Conservation (phyloP, 2,888 invertebrate genomes). For the Volucella inanis region DNA sequence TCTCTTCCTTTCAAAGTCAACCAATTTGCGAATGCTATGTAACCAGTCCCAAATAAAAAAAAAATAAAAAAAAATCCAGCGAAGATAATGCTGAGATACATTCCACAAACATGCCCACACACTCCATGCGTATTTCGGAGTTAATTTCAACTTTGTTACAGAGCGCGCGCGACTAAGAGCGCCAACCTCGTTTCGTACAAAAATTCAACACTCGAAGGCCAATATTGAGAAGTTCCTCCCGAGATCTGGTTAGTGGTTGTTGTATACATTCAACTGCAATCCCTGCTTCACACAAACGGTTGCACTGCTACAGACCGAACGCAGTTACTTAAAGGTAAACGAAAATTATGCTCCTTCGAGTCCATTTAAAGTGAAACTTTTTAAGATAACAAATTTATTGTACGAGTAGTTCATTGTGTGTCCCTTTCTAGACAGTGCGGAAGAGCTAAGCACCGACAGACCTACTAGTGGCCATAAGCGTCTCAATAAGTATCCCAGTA, state of each 20-base stretch:
- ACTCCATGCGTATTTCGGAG: slow-evolving; percentile 69
- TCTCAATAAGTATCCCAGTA: slow-evolving; percentile 41
- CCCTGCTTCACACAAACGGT: slow-evolving; percentile 35
- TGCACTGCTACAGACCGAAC: slow-evolving; percentile 26
- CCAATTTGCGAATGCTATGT: slow-evolving; percentile 60
- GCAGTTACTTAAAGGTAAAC: slow-evolving; percentile 62
- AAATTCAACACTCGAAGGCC: slow-evolving; percentile 60
- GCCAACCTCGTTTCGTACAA: slow-evolving; percentile 47
- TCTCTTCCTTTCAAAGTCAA: slow-evolving; percentile 32
- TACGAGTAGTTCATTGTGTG: slow-evolving; percentile 1
- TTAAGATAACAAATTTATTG: slow-evolving; percentile 74
- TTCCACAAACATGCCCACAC: slow-evolving; percentile 65
- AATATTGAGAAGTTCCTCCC: slow-evolving; percentile 44
- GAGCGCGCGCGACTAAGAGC: slow-evolving; percentile 18
- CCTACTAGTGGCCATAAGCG: slow-evolving; percentile 14
- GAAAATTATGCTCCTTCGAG: slow-evolving; percentile 71
- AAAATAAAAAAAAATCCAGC: slow-evolving; percentile 3
- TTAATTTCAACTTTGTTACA: slow-evolving; percentile 46
- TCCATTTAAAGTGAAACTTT: slow-evolving; percentile 74
- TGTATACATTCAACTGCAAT: not conserved
- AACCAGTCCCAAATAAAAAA: slow-evolving; percentile 12
- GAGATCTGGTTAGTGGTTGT: slow-evolving; percentile 12
- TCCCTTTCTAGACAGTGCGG: slow-evolving; percentile 19
- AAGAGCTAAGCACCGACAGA: slow-evolving; percentile 26
- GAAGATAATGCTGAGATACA: slow-evolving; percentile 62